These are phyloP conservation scores for Natrix natrix DNA, from an alignment of 2,797 vertebrate genomes.

Conservation along the genomic window DNA sequence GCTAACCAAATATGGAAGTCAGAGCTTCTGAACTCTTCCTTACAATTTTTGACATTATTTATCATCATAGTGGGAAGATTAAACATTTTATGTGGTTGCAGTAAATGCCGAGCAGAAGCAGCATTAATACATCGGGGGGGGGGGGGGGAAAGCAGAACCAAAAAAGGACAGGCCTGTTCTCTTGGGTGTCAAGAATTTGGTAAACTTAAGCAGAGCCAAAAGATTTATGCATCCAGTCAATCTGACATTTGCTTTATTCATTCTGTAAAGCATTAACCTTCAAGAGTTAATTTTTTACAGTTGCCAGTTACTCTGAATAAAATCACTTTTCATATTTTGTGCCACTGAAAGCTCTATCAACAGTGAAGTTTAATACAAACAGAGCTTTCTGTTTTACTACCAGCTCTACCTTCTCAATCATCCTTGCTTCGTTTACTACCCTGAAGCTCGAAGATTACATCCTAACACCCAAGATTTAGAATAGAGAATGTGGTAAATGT, in stretches of 20 bases:
- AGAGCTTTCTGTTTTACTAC: background rate
- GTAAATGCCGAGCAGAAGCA: background rate
- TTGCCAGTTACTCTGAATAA: constrained; percentile 3
- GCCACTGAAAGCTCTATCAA: background rate
- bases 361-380: constrained; percentile 1
- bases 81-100: background rate
- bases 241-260: background rate
- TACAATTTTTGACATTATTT: background rate
- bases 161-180: background rate
- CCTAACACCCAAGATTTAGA: background rate
- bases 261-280: background rate
- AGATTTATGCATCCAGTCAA: background rate
- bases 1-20: background rate
- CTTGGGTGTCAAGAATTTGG: background rate
- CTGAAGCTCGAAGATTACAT: background rate
- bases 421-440: background rate
- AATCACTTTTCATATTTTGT: constrained; percentile 17
- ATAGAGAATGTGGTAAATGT: background rate
- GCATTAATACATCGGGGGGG: background rate
- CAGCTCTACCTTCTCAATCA: background rate
- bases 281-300: constrained; percentile 12
- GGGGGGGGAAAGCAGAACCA: background rate
- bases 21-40: background rate
- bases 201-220: background rate
- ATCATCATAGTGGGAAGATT: background rate